phyloP scores from a whole-genome alignment of 1,140 invertebrate species.

The Aphelenchoides avenae region DNA sequence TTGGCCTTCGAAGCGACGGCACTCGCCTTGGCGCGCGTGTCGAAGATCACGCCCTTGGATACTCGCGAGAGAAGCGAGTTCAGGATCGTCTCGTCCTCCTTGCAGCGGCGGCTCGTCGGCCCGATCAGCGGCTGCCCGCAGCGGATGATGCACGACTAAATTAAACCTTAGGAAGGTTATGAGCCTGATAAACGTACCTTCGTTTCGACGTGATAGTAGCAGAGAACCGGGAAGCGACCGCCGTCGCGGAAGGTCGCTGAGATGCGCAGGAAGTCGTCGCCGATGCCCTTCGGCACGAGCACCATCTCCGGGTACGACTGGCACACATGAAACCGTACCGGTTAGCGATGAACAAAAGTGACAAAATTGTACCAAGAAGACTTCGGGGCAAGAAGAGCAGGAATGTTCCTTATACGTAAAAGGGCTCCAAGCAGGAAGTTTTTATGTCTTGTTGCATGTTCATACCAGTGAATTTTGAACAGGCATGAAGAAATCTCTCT shows the following conservation, averaged over 20 bases:
- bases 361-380: no score
- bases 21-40: constrained; percentile 75
- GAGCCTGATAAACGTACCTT: no score
- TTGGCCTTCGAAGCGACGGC: constrained; percentile 65
- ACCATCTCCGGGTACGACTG: constrained; percentile 76
- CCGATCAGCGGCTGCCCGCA: constrained; percentile 87
- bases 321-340: constrained; percentile 72
- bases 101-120: constrained; percentile 78
- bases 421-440: no score
- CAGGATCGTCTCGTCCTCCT: constrained; percentile 86
- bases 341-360: no score
- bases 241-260: constrained; percentile 83
- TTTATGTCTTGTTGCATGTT: no score
- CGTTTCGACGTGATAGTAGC: constrained; percentile 82
- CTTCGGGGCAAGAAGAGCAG: no score
- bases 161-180: no score
- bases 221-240: constrained; percentile 87
- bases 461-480: no score
- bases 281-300: constrained; percentile 83
- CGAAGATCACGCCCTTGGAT: constrained; percentile 87
- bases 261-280: constrained; percentile 79
- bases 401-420: no score
- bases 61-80: constrained; percentile 79
- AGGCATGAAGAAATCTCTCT: no score
- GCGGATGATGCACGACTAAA: constrained; percentile 82